Conservation (phyloP, 1,140 invertebrate genomes). For the Cyphomyrmex costatus region DNA sequence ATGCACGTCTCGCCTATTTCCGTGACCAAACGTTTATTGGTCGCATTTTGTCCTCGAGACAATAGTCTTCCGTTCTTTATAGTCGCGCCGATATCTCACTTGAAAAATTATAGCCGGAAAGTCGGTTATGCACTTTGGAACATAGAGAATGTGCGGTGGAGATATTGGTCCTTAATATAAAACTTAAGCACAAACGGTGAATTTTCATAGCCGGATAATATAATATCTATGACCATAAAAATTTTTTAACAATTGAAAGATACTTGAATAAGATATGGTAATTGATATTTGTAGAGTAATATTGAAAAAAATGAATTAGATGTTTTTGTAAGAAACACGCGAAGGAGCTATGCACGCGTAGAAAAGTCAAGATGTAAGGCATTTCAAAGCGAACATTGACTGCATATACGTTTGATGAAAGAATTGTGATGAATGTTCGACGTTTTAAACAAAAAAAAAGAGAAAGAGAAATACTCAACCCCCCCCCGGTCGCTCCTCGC, state of each 20-base stretch:
- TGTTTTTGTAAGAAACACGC: neutral
- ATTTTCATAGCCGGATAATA: neutral
- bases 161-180: neutral
- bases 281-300: neutral
- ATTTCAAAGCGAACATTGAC: neutral
- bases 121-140: constrained; percentile 38
- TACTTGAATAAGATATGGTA: neutral
- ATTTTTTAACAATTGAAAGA: neutral
- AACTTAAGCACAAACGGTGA: neutral
- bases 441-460: neutral
- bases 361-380: neutral
- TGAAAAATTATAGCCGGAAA: constrained; percentile 66
- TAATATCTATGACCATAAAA: neutral
- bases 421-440: neutral
- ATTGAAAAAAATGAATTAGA: neutral
- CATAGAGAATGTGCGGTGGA: neutral
- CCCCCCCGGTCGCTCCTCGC: neutral
- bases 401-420: neutral
- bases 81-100: constrained; percentile 64
- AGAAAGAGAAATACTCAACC: constrained; percentile 8
- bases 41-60: constrained; percentile 71
- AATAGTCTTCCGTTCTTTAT: constrained; percentile 71
- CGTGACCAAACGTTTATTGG: constrained; percentile 69
- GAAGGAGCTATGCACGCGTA: neutral
- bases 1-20: constrained; percentile 72